These are phyloP conservation scores for Drosophila trapezifrons DNA, from an alignment of 1,140 invertebrate genomes.

Conservation along the genomic window DNA sequence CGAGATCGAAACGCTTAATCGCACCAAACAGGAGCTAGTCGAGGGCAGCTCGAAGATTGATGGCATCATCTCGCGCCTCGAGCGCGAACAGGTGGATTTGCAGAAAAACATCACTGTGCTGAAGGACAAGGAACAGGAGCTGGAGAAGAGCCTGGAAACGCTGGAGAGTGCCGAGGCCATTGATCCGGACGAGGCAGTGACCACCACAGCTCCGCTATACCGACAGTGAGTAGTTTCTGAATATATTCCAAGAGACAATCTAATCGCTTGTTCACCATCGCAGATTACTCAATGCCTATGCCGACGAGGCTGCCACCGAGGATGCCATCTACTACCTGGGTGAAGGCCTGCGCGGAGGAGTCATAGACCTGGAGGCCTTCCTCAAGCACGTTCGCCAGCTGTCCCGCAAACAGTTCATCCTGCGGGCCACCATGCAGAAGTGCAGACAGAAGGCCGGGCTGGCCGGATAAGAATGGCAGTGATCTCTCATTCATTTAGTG, in stretches of 20 bases:
- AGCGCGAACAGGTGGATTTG: slow-evolving; percentile 93
- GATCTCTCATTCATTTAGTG: slow-evolving; percentile 20
- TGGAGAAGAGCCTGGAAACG: slow-evolving; percentile 92
- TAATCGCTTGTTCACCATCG: background rate
- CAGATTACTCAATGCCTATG: slow-evolving; percentile 96
- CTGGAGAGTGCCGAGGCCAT: slow-evolving; percentile 92
- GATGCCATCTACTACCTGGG: slow-evolving; percentile 99
- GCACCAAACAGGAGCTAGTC: slow-evolving; percentile 94
- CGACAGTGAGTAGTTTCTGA: slow-evolving; percentile 89
- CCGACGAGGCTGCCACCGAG: slow-evolving; percentile 98
- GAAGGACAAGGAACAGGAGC: slow-evolving; percentile 93
- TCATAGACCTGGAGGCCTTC: slow-evolving; percentile 98
- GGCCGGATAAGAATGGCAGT: slow-evolving; percentile 85
- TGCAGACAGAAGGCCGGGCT: slow-evolving; percentile 98
- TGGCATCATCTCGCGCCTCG: slow-evolving; percentile 91
- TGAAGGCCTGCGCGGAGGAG: slow-evolving; percentile 96
- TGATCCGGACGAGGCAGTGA: slow-evolving; percentile 98
- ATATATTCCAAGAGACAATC: background rate
- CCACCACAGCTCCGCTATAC: slow-evolving; percentile 97
- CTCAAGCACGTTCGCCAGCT: slow-evolving; percentile 97
- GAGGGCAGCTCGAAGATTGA: slow-evolving; percentile 94
- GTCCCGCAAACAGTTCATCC: slow-evolving; percentile 97
- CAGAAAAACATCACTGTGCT: slow-evolving; percentile 93
- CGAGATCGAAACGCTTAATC: slow-evolving; percentile 94
- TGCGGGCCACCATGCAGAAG: slow-evolving; percentile 97